Conservation (phyloP, 2,888 invertebrate genomes). For the Erebia palarica region DNA sequence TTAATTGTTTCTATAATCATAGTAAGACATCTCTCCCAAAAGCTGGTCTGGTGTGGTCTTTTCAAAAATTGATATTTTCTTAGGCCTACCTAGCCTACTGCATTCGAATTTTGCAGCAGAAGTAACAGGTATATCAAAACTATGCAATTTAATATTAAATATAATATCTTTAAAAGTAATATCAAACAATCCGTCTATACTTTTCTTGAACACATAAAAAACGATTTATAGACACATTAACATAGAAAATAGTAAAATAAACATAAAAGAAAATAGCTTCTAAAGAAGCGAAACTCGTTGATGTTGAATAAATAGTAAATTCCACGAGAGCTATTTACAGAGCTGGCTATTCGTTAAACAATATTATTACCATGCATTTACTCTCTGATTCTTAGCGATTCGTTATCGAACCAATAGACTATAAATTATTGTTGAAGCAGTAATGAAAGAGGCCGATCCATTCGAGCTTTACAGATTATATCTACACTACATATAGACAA, state of each 20-base stretch:
- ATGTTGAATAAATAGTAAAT: not conserved
- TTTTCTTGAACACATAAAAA: too few species aligned
- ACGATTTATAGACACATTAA: too few species aligned
- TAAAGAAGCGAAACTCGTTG: not conserved
- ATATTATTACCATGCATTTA: slow-evolving; percentile 21
- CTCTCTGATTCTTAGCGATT: slow-evolving; percentile 22
- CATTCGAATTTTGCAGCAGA: too few species aligned
- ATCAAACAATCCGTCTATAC: too few species aligned
- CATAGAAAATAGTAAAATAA: not conserved
- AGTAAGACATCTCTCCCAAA: too few species aligned
- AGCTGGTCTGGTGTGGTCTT: too few species aligned
- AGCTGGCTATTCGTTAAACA: not conserved
- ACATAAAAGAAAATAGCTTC: not conserved
- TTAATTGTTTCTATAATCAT: too few species aligned
- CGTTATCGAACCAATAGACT: slow-evolving; percentile 45
- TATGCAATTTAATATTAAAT: too few species aligned
- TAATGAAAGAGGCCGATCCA: slow-evolving; percentile 48
- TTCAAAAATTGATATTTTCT: too few species aligned
- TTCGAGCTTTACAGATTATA: slow-evolving; percentile 50
- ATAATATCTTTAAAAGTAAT: too few species aligned
- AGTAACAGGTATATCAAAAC: too few species aligned
- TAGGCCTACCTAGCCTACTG: too few species aligned
- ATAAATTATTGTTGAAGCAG: slow-evolving; percentile 51
- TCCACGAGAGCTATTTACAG: slow-evolving; percentile 1
- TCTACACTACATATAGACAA: slow-evolving; percentile 53